Evolutionary conservation across 2,113 vertebrate genomes (phyloP).

Genomic region (Anas platyrhynchos): DNA sequence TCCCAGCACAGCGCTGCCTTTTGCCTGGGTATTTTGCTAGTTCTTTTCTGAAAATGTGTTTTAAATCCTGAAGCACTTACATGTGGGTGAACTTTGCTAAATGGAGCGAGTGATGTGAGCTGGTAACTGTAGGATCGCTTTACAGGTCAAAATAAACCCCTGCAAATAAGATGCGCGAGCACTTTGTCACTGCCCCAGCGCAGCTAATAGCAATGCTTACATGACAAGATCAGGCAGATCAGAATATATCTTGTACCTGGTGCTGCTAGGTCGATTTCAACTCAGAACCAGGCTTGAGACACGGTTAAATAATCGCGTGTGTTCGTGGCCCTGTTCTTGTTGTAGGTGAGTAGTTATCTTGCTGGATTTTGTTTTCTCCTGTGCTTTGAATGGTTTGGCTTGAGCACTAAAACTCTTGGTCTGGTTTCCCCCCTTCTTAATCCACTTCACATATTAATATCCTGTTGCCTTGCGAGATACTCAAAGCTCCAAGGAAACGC

Average conservation of each 20-base stretch:
- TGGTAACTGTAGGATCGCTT: not conserved
- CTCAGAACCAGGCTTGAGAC: not conserved
- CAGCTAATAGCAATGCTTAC: not conserved
- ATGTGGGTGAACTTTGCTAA: not conserved
- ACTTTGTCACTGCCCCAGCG: not conserved
- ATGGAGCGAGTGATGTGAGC: not conserved
- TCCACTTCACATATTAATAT: not conserved
- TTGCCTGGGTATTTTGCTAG: not conserved
- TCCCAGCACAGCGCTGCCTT: not conserved
- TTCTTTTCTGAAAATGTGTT: not conserved
- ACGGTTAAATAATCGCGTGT: accelerated
- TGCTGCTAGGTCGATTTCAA: not conserved
- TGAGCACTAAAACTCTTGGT: not conserved
- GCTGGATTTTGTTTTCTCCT: not conserved
- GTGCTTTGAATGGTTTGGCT: not conserved
- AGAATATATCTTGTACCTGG: accelerated
- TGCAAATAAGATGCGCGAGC: too few relatives aligned
- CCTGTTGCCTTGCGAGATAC: not conserved
- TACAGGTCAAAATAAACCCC: not conserved
- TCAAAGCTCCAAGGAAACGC: not conserved
- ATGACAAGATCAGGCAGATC: not conserved
- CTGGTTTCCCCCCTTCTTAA: not conserved
- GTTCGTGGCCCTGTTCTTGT: not conserved
- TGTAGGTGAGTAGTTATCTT: not conserved
- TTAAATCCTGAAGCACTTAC: not conserved